Percentiles rank a stretch among this genome's conserved stretches.
Conservation (phyloP, 2,797 vertebrate species). For the Glossophaga mutica region DNA sequence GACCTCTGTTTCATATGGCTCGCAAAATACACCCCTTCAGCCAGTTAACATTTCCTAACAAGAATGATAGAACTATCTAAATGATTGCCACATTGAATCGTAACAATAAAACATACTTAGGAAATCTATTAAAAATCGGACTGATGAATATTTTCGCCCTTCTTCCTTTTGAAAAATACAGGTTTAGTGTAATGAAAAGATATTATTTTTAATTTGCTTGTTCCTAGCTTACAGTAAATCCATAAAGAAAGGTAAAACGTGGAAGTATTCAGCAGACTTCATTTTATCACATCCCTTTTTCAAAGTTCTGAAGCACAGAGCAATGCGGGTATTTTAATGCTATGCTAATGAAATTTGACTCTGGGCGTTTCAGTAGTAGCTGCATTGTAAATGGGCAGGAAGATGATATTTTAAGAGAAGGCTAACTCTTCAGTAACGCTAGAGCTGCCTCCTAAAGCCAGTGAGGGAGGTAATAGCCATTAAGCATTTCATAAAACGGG, state of each 20-base stretch:
- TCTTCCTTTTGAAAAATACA: constrained; percentile 62
- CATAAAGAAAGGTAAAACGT: background rate
- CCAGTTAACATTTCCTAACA: constrained; percentile 44
- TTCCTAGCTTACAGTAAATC: constrained; percentile 70
- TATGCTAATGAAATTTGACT: background rate
- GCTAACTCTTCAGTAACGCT: background rate
- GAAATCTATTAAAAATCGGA: constrained; percentile 60
- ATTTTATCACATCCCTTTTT: constrained; percentile 12
- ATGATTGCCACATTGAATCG: constrained; percentile 56
- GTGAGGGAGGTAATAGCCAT: background rate
- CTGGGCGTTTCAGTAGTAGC: background rate
- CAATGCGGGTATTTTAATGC: constrained; percentile 24
- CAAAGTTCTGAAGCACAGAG: constrained; percentile 31
- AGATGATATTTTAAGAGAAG: constrained; percentile 59
- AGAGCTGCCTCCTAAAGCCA: background rate
- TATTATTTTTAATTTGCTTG: constrained; percentile 51
- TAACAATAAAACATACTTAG: constrained; percentile 66
- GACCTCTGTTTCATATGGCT: background rate
- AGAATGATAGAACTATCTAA: constrained; percentile 53
- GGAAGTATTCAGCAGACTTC: background rate
- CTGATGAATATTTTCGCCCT: constrained; percentile 59
- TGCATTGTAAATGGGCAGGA: background rate
- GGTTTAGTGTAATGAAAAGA: constrained; percentile 58
- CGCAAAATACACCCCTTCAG: constrained; percentile 42
- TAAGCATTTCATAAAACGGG: background rate